Conservation (phyloP, 1,140 invertebrate species). For the Ctenoplectra terminalis region DNA sequence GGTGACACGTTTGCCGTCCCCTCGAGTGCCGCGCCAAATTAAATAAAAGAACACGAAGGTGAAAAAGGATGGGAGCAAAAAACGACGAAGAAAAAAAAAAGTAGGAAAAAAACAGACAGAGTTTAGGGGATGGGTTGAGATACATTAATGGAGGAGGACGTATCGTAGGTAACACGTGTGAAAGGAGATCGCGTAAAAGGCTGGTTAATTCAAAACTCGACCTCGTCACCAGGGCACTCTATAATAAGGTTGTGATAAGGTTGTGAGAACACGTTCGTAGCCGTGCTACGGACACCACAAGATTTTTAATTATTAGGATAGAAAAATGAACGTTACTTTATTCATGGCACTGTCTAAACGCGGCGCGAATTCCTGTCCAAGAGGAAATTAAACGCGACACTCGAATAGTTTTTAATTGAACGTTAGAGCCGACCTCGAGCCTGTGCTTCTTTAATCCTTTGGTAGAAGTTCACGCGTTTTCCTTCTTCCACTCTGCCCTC, state of each 20-base stretch:
- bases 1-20: conserved; percentile 50
- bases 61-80: too few relatives aligned
- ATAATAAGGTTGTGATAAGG: conserved; percentile 83
- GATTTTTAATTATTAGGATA: conserved; percentile 73
- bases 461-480: neutral
- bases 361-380: conserved; percentile 57
- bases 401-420: conserved; percentile 41
- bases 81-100: neutral
- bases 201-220: conserved; percentile 46
- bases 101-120: neutral
- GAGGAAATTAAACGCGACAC: conserved; percentile 29
- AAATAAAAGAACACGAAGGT: neutral
- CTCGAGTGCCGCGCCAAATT: conserved; percentile 62
- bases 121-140: neutral
- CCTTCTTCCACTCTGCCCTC: neutral
- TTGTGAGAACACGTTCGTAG: conserved; percentile 81
- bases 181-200: conserved; percentile 16
- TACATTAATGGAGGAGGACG: neutral
- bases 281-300: conserved; percentile 76
- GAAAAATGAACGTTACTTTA: conserved; percentile 61
- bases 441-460: conserved; percentile 11
- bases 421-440: conserved; percentile 3
- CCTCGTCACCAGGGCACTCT: conserved; percentile 75
- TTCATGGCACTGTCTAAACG: conserved; percentile 58
- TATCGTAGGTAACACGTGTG: neutral